Percentiles rank a stretch among this genome's conserved stretches.
These are phyloP conservation scores for Cephus spinipes DNA, from an alignment of 2,888 invertebrate genomes.

Conservation along the genomic window DNA sequence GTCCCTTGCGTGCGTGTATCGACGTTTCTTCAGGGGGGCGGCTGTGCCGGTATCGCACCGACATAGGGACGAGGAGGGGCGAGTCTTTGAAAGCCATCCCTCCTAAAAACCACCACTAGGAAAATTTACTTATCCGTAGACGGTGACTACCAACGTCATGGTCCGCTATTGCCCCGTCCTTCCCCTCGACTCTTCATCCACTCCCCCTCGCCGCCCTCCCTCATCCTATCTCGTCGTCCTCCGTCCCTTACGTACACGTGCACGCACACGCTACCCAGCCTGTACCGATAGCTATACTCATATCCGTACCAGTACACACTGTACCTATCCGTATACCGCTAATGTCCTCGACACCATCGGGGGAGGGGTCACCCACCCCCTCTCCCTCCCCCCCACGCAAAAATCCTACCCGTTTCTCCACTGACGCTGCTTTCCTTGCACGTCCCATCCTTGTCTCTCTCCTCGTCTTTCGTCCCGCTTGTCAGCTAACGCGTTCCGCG, in stretches of 20 bases:
- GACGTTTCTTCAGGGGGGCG: constrained; percentile 47
- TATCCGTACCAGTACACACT: neutral
- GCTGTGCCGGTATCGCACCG: constrained; percentile 25
- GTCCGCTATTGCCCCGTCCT: neutral
- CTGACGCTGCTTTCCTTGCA: constrained; percentile 17
- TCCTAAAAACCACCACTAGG: constrained; percentile 16
- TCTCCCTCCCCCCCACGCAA: neutral
- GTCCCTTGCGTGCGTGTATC: constrained; percentile 48
- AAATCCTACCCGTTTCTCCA: constrained; percentile 17
- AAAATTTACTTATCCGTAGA: neutral
- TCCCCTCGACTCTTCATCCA: constrained; percentile 18
- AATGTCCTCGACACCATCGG: constrained; percentile 8
- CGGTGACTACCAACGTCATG: neutral
- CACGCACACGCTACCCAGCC: neutral
- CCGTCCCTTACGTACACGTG: constrained; percentile 7
- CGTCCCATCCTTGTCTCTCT: constrained; percentile 20
- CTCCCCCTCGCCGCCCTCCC: neutral
- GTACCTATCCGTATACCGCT: neutral
- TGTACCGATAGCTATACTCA: no score
- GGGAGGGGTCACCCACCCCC: constrained; percentile 18
- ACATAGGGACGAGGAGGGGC: constrained; percentile 24
- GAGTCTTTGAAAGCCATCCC: constrained; percentile 35
- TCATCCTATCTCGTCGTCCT: neutral
- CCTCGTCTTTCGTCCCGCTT: constrained; percentile 23
- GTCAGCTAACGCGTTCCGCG: constrained; percentile 25